phyloP scores from a whole-genome alignment of 2,797 vertebrate genomes.

The Bradypodion pumilum region DNA sequence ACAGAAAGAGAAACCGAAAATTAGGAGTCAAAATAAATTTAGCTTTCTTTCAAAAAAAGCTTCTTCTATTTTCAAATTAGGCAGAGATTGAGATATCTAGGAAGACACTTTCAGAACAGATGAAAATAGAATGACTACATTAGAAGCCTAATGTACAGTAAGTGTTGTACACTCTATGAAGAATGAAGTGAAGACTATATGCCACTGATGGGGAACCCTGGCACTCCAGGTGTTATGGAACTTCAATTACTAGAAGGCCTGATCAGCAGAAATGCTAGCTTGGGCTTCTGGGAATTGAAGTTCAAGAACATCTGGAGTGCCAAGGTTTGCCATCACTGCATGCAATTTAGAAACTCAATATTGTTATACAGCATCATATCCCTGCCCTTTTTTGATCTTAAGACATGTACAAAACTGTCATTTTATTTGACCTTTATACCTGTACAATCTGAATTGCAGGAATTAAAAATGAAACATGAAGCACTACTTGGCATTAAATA shows the following conservation, averaged over 20 bases:
- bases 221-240: too few species aligned
- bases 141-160: slow-evolving; percentile 23
- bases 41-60: slow-evolving; percentile 6
- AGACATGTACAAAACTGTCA: neutral
- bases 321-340: too few species aligned
- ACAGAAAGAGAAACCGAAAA: slow-evolving; percentile 46
- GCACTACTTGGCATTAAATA: neutral
- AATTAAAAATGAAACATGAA: neutral
- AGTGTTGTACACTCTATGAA: slow-evolving; percentile 17
- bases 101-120: slow-evolving; percentile 5
- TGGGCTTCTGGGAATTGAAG: too few species aligned
- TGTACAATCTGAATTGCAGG: neutral
- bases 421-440: neutral
- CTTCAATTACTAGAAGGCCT: too few species aligned
- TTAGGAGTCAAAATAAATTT: slow-evolving; percentile 44
- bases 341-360: neutral
- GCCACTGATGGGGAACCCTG: too few species aligned
- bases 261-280: too few species aligned
- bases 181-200: slow-evolving; percentile 11
- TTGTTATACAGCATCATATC: neutral
- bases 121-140: slow-evolving; percentile 26
- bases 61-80: slow-evolving; percentile 27
- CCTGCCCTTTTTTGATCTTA: neutral
- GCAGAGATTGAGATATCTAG: slow-evolving; percentile 29
- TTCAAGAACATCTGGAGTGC: too few species aligned